Percentiles rank a stretch among this genome's conserved stretches.
phyloP scores from a whole-genome alignment of 2,888 invertebrate species.

The Metalampra italica region DNA sequence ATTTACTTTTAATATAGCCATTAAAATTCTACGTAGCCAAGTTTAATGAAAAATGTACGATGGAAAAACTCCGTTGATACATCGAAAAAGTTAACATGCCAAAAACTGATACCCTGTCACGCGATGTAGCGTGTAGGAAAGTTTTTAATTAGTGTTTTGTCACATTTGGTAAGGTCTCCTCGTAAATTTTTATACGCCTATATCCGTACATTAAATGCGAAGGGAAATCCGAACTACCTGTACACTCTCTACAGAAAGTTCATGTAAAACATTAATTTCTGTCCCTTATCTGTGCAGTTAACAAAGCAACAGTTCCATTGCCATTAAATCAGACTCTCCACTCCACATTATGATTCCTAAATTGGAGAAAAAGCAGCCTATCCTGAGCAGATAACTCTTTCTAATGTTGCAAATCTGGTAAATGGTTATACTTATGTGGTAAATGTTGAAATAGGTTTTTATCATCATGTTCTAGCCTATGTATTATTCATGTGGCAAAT shows the following conservation, averaged over 20 bases:
- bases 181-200: neutral
- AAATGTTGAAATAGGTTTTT: no score
- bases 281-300: slow-evolving; percentile 15
- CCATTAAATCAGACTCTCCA: slow-evolving; percentile 6
- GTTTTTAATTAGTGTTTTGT: slow-evolving; percentile 38
- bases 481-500: no score
- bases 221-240: neutral
- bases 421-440: no score
- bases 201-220: neutral
- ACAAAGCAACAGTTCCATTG: slow-evolving; percentile 11
- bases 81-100: slow-evolving; percentile 13
- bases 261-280: no score
- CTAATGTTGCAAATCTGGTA: no score
- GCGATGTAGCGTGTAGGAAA: slow-evolving; percentile 36
- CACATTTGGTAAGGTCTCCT: slow-evolving; percentile 30
- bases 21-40: no score
- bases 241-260: no score
- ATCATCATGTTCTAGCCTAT: no score
- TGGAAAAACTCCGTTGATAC: neutral
- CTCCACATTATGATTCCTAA: neutral
- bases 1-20: no score
- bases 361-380: neutral
- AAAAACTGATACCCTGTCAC: slow-evolving; percentile 24
- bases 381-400: no score
- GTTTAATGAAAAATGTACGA: neutral